Base-by-base conservation (phyloP, 1,140 invertebrate genomes). In the Rhagoletis zephyria region DNA sequence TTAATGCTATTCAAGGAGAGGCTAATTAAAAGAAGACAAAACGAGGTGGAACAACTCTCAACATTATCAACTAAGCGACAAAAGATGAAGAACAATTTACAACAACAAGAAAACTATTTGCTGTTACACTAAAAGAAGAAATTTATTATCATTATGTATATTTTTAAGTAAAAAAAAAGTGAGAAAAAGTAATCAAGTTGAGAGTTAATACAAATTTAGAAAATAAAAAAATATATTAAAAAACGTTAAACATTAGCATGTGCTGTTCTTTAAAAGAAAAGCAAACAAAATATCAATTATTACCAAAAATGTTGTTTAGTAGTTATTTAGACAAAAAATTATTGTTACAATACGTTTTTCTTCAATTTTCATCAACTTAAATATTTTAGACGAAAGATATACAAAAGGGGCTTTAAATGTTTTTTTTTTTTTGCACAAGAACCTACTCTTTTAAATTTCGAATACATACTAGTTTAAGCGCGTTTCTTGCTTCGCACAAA, bases 221-320 rank as follows among this genome's bases (percentile, higher is more conserved):
- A 56, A 86, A 63, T 86, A 86, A 86, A 45, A 30, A 86, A 86
- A 60, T 63, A 86, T 61, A 63, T 63, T 63, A 86, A 86, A 86
- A 30, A 30, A 86, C 30, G 59, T 86, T 63, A n/a, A 86, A 61
- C 5, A 86, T n/a, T 86, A n/a, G n/a, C 48, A 81, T 81, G 74
- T 81, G 48, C 74, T 81, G 56, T 81, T 81, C 6, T 56, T 81
- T 81, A 14, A 45, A 51, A 56, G 5, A 10, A 56, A 56, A 56
- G 10, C 51, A 56, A 30, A 56, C 51, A 56, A 56, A 56, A 56
- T 7, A 56, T 5, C 51, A 56, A 56, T 56, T 5, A 56, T 56
- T 56, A 56, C 51, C 5, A 56, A 56, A 56, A 56, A 10, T 10
- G 10, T 56, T 56, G 51, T 56, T 56, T 56, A 56, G 10, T 56